These are phyloP conservation scores for Sciurus carolinensis DNA, from an alignment of 2,797 vertebrate genomes.

Conservation along the genomic window DNA sequence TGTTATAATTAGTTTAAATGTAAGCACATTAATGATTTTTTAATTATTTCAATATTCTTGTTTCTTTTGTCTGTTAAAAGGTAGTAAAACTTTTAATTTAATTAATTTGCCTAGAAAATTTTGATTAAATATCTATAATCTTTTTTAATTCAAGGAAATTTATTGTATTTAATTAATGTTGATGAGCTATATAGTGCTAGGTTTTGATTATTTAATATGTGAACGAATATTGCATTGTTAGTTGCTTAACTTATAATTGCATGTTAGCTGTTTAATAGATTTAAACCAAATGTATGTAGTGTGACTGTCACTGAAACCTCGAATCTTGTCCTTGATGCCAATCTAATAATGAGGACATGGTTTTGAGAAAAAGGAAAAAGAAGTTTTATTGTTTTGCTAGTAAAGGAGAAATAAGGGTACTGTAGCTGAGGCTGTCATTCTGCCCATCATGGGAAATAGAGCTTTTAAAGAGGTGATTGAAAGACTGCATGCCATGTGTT, in stretches of 20 bases:
- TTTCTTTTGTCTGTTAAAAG: background rate
- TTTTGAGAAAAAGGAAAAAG: too few species aligned
- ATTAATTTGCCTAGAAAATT: slow-evolving; percentile 12
- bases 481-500: too few species aligned
- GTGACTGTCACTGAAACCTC: background rate
- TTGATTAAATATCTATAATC: background rate
- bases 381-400: too few species aligned
- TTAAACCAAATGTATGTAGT: background rate
- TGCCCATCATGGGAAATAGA: too few species aligned
- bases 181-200: background rate
- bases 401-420: too few species aligned
- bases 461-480: too few species aligned
- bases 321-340: too few species aligned
- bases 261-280: background rate
- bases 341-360: too few species aligned
- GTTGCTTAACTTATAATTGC: background rate
- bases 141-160: slow-evolving; percentile 32
- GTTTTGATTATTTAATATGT: slow-evolving; percentile 31
- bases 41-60: background rate
- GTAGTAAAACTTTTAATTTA: slow-evolving; percentile 2
- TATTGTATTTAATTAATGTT: slow-evolving; percentile 11
- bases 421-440: too few species aligned
- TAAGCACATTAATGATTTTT: background rate
- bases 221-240: background rate
- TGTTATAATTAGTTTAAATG: background rate